A percentile compares a stretch with the other conserved stretches of the same genome.
Conservation (phyloP, 2,888 invertebrate species). For the Scaptomyza flava region DNA sequence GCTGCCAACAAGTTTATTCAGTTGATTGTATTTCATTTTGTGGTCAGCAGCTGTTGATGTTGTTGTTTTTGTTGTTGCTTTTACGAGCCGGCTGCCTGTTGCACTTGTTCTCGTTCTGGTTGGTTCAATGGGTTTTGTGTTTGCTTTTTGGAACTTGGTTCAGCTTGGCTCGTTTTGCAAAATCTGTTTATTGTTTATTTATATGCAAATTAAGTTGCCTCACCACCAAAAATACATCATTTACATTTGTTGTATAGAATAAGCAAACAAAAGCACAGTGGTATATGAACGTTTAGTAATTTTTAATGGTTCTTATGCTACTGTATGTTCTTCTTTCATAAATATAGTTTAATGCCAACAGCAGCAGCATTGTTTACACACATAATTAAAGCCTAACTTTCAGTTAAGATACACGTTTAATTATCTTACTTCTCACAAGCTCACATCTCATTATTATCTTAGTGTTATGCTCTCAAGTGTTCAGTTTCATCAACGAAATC, state of each 20-base stretch:
- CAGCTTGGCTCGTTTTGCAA: constrained; percentile 37
- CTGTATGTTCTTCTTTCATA: not conserved
- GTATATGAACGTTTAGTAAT: not conserved
- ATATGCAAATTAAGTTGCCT: constrained; percentile 49
- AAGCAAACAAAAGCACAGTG: not conserved
- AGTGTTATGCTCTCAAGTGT: constrained; percentile 16
- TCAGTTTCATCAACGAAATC: constrained; percentile 41
- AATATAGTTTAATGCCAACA: not conserved
- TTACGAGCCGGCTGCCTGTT: constrained; percentile 46
- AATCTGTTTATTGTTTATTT: constrained; percentile 29
- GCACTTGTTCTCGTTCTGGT: constrained; percentile 56
- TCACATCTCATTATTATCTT: constrained; percentile 1
- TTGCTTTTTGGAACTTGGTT: constrained; percentile 34
- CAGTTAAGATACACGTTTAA: not conserved
- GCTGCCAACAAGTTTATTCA: constrained; percentile 57
- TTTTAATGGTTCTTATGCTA: not conserved
- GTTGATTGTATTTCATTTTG: constrained; percentile 10
- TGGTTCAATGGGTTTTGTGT: constrained; percentile 32
- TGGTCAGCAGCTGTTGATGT: constrained; percentile 40
- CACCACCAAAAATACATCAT: not conserved
- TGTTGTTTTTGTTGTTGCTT: constrained; percentile 17
- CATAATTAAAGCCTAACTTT: constrained; percentile 14
- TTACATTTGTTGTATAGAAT: not conserved
- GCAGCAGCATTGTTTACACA: not conserved
- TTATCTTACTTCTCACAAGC: constrained; percentile 2